A percentile compares a stretch with the other conserved stretches of the same genome.
These are phyloP conservation scores for Menidia menidia DNA, from an alignment of 2,797 vertebrate genomes.

Conservation along the genomic window DNA sequence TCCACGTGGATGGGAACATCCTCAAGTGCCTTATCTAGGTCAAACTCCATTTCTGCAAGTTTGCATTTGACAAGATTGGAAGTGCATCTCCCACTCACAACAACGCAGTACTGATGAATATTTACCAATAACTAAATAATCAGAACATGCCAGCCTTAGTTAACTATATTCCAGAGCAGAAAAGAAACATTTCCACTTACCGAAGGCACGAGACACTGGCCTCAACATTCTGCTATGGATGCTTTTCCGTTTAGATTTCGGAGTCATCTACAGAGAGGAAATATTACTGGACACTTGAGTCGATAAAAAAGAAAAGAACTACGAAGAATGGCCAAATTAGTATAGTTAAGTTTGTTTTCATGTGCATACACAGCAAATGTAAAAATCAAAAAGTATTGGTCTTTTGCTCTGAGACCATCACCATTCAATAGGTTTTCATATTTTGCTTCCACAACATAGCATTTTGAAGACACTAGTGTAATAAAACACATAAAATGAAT, in stretches of 20 bases:
- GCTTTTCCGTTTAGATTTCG: constrained; percentile 97
- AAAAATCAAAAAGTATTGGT: neutral
- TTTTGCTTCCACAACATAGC: neutral
- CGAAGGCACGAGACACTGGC: constrained; percentile 97
- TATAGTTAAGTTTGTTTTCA: neutral
- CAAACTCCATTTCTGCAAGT: constrained; percentile 95
- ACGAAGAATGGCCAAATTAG: neutral
- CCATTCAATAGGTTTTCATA: neutral
- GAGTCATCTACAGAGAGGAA: constrained; percentile 89
- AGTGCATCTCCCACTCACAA: neutral
- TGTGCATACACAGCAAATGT: neutral
- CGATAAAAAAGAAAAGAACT: neutral
- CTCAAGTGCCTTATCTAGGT: constrained; percentile 96
- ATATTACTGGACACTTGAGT: neutral
- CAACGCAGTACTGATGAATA: neutral
- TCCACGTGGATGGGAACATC: constrained; percentile 93
- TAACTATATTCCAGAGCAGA: neutral
- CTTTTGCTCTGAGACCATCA: neutral
- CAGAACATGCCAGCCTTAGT: neutral
- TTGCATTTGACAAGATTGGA: neutral
- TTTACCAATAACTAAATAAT: neutral
- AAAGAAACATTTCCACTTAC: constrained; percentile 68
- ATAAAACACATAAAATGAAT: too few species aligned
- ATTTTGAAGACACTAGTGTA: too few species aligned
- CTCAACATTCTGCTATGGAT: constrained; percentile 98